These are phyloP conservation scores for Aphidius ervi DNA, from an alignment of 1,140 invertebrate genomes.

Conservation along the genomic window DNA sequence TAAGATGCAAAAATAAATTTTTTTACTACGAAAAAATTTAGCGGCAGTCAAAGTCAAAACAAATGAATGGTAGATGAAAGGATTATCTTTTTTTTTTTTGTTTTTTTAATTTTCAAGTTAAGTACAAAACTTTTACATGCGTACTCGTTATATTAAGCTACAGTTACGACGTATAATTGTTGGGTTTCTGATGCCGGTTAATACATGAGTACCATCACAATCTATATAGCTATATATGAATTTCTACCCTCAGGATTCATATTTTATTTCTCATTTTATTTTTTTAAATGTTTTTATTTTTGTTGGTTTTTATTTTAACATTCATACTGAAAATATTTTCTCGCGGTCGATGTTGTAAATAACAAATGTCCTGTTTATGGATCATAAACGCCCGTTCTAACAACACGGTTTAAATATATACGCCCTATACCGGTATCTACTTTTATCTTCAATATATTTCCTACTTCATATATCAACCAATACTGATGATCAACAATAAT, in stretches of 20 bases:
- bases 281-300: slow-evolving; percentile 2
- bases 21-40: background rate
- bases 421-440: slow-evolving; percentile 16
- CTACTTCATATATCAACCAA: slow-evolving; percentile 39
- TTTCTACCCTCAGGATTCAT: background rate
- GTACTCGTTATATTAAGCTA: slow-evolving; percentile 34
- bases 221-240: background rate
- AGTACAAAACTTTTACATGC: slow-evolving; percentile 7
- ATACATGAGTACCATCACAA: background rate
- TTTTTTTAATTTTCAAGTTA: background rate
- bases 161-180: slow-evolving; percentile 42
- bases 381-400: slow-evolving; percentile 42
- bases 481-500: background rate
- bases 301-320: slow-evolving; percentile 7
- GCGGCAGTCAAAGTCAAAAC: background rate
- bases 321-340: slow-evolving; percentile 15
- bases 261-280: background rate
- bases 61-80: background rate
- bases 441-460: slow-evolving; percentile 29
- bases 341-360: slow-evolving; percentile 37
- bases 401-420: slow-evolving; percentile 24
- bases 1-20: background rate
- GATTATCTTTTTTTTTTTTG: background rate
- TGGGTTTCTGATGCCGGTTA: slow-evolving; percentile 23
- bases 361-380: slow-evolving; percentile 43